Evolutionary conservation across 2,888 invertebrate species (phyloP), one percentile per base, ranked within the genome.

Genomic region (Myopa tessellatipennis): DNA sequence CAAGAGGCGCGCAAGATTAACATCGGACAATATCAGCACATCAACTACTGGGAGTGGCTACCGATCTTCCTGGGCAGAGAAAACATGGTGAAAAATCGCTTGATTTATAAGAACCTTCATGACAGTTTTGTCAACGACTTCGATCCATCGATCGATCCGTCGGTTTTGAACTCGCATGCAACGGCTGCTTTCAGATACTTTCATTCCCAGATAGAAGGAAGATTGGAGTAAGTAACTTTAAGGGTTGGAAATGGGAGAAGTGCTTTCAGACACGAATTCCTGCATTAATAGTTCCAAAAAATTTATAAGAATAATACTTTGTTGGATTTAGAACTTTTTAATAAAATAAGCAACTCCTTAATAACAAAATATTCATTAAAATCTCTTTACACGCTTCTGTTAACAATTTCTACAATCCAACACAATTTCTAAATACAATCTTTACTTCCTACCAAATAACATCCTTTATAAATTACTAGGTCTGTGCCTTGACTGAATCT

Each of bases 111-210:
- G 79, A 84, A 85, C 0, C 82, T 88, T 3, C 81, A 80, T 0
- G 85, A 85, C 2, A 88, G 87, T 67, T 89, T 86, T 81, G 85
- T 90, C 2, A 90, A 90, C 79, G 90, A 91, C 79, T 93, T 92
- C 82, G 89, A 92, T 83, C 79, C 85, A 60, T 87, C 87, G 55
- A 90, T 92, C 67, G 91, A 92, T 87, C 91, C 93, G 2, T 88
- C 91, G 0, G 91, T 92, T 3, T 85, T 91, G 0, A 93, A 92
- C 85, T 91, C 91, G 74, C 93, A 93, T 84, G 92, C 93, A 1
- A 91, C 93, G 0, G 93, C 92, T 26, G 93, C 93, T 0, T 92
- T 92, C 84, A 88, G 93, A 85, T 91, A 92, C 83, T 92, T 93
- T 81, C 93, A 93, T 85, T 90, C 92, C 1, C 90, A 93, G 82